Evolutionary conservation across 2,113 vertebrate genomes (phyloP), one percentile per base, ranked within the genome.

Genomic region (Engraulis encrasicolus): DNA sequence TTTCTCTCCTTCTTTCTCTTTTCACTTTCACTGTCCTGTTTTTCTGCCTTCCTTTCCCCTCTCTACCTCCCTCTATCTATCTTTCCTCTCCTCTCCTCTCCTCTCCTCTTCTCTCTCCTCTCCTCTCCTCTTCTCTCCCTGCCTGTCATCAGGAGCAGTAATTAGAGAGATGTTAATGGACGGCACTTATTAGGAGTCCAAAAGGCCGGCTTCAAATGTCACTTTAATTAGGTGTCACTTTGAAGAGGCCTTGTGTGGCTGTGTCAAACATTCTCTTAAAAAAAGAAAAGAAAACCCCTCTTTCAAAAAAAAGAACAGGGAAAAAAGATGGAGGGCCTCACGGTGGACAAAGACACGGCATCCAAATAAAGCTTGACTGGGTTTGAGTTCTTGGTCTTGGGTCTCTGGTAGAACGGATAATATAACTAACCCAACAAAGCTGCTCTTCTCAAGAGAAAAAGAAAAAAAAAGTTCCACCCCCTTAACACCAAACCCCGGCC

Each of bases 81-180:
- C 66, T 17, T 74, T 36, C 66, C 34, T 34, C 34, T 31, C 34
- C 66, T 1, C 15, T 74, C 58, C 4, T 74, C 34, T 9, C 4
- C 40, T 45, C 9, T 9, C 40, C 3, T 45, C 9, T 74, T 85
- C 85, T 87, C 85, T 90, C 93, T 93, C 90, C 31, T 45, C 23
- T n/a, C 58, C 58, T 66, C 27, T 31, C 27, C 6, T 23, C 23
- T 66, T 74, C 66, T 74, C 66, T 74, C 66, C 15, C 66, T 74
- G 66, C 66, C 66, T 36, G 86, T 81, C 86, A 90, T 92, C 89
- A 92, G 78, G 34, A 34, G 84, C 82, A 78, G 90, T 94, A 94
- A 95, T 95, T 95, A 95, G 92, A 93, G 93, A 89, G 93, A 95
- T 95, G 91, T 90, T 91, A 94, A 93, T 92, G 91, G 90, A 38